Base-by-base conservation (phyloP, 2,888 invertebrate species). In the Octodonta nipae region DNA sequence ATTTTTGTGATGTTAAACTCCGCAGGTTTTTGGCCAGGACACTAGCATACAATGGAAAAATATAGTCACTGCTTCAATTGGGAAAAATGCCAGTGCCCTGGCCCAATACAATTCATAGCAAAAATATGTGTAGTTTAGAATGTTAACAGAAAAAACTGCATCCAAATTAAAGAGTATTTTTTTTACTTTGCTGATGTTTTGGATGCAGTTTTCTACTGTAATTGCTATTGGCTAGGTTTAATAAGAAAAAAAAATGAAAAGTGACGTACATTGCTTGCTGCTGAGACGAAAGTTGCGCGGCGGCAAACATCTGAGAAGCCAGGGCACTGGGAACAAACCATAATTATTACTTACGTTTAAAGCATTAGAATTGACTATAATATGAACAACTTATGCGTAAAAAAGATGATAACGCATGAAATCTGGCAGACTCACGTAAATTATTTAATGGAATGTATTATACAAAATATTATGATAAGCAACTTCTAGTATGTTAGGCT, bases 261-360 rank as follows among this genome's bases (percentile, higher is more conserved):
- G 36, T 41, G 63, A 84, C 85, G 73, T 87, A 87, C 86, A 85
- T 86, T 77, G 81, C 79, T 76, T 85, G 85, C 74, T 85, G 85
- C 73, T 85, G 85, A 69, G 84, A 79, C 66, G 83, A 83, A 67
- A 84, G 78, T 77, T 85, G 85, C 70, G 80, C 77, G 73, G 77
- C 78, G 68, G 84, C 85, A 75, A 84, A 83, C 85, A 86, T 86
- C 84, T 86, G 86, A 74, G 85, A 81, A 78, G 86, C 86, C 77
- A 87, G 85, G 80, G 86, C 86, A 84, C 86, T 86, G 83, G 78
- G 78, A 72, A 79, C 72, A 73, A 69, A 70, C 54, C 55, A 58
- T 35, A 54, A 50, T 54, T 52, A 54, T 22, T 22, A 22, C 52
- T 54, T 50, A 50, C 46, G 44, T 47, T 22, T 22, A 22, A 22